Base-by-base conservation (phyloP, 2,888 invertebrate genomes). In the Caenorhabditis becei region DNA sequence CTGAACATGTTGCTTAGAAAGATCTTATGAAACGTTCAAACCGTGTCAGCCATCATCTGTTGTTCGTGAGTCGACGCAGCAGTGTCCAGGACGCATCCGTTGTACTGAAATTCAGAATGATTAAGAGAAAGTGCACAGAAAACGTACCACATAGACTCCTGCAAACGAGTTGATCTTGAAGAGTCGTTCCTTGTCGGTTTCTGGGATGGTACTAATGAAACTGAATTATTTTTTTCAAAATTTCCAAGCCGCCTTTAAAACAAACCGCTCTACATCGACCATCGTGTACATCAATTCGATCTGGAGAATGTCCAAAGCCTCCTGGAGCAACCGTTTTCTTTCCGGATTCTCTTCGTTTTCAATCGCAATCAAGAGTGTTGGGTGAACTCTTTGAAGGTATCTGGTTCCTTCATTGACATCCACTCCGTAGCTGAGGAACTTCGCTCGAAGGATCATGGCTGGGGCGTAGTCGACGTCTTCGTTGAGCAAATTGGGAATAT, bases 41-140 rank as follows among this genome's bases (percentile, higher is more conserved):
- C 79, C 35, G 70, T 80, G 37, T 80, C 80, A 1, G 80, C 63
- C 59, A 80, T 70, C 80, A 80, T 80, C 56, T 80, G 80, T 23
- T 80, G 37, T 18, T 80, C 80, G 47, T 80, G 80, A 26, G 24
- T 66, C 7, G 65, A 3, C 1, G 28, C 53, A 1, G 54, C 44
- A 0, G 69, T 65, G 53, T 80, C 80, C 7, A 80, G 53, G 49
- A 80, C 75, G 47, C 80, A 80, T 65, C 80, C 80, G 28, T 80
- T 75, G 44, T 59, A 80, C 59, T 77, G 62, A 53, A 75, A 67
- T 56, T 16, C 1, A 44, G 11, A 54, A 37, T 23, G 2, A 35
- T 23, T 66, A 5, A 18, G 23, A 8, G 23, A 56, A 16, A 32
- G 20, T 4, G 3, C 2, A 58, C 18, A 5, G 18, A 44, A 26